Percentiles rank a stretch among this genome's conserved stretches.
Conservation (phyloP, 1,140 invertebrate genomes). For the Halotydeus destructor region DNA sequence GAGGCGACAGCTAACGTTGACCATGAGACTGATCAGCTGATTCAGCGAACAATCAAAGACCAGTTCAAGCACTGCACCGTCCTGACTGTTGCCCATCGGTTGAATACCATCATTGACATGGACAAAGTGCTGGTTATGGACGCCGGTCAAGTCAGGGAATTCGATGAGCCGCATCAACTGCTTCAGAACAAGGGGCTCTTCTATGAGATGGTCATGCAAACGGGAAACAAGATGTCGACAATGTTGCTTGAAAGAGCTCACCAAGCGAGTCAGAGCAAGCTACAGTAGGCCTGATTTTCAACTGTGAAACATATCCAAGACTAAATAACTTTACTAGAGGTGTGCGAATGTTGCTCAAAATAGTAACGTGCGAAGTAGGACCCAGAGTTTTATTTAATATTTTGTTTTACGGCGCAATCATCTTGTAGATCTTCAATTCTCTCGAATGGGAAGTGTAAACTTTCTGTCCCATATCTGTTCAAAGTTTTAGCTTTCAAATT, state of each 20-base stretch:
- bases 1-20: slow-evolving; percentile 43
- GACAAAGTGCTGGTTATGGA: slow-evolving; percentile 15
- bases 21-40: slow-evolving; percentile 33
- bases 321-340: too few species aligned
- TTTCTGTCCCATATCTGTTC: too few species aligned
- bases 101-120: slow-evolving; percentile 24
- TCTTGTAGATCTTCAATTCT: too few species aligned
- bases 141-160: slow-evolving; percentile 29
- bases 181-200: slow-evolving; percentile 32
- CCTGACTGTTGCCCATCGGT: slow-evolving; percentile 26
- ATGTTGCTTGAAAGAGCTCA: slow-evolving; percentile 1
- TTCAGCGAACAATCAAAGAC: slow-evolving; percentile 22
- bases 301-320: too few species aligned
- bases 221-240: slow-evolving; percentile 9
- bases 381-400: too few species aligned
- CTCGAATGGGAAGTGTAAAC: too few species aligned
- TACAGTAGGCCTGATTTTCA: too few species aligned
- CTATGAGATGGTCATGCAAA: slow-evolving; percentile 14
- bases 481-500: too few species aligned
- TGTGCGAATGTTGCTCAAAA: too few species aligned
- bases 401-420: too few species aligned
- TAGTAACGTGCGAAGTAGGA: too few species aligned
- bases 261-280: background rate
- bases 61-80: slow-evolving; percentile 14
- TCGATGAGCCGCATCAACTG: slow-evolving; percentile 41